A percentile compares a stretch with the other conserved stretches of the same genome.
phyloP scores from a whole-genome alignment of 2,888 invertebrate genomes.

The Perithous albicinctus region DNA sequence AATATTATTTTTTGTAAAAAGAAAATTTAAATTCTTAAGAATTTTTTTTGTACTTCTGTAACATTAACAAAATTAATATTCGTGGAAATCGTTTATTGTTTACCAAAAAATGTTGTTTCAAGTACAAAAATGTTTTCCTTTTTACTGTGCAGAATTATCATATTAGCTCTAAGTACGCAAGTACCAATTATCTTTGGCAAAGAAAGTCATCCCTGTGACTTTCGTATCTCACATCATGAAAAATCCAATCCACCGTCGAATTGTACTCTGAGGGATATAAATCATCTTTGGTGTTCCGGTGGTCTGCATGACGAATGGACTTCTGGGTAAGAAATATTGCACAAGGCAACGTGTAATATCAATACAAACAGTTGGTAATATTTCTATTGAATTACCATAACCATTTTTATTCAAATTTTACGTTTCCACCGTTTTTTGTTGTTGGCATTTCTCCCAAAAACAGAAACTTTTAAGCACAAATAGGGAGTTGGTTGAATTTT shows the following conservation, averaged over 20 bases:
- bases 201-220: conserved; percentile 52
- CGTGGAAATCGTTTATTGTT: too few relatives aligned
- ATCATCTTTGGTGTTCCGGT: conserved; percentile 73
- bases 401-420: too few relatives aligned
- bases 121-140: not conserved
- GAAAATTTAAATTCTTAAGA: too few relatives aligned
- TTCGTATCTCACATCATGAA: not conserved
- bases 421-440: too few relatives aligned
- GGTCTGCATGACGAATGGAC: conserved; percentile 68
- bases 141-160: conserved; percentile 16
- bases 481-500: too few relatives aligned
- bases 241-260: conserved; percentile 21
- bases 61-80: too few relatives aligned
- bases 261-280: conserved; percentile 64
- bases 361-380: not conserved
- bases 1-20: too few relatives aligned
- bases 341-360: not conserved
- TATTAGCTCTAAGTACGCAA: conserved; percentile 13
- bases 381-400: not conserved
- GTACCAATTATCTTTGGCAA: conserved; percentile 31
- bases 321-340: conserved; percentile 42
- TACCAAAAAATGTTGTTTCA: not conserved
- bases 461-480: too few relatives aligned
- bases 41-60: too few relatives aligned
- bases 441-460: too few relatives aligned